phyloP scores from a whole-genome alignment of 1,140 invertebrate species.

The Tetraneura akinire region DNA sequence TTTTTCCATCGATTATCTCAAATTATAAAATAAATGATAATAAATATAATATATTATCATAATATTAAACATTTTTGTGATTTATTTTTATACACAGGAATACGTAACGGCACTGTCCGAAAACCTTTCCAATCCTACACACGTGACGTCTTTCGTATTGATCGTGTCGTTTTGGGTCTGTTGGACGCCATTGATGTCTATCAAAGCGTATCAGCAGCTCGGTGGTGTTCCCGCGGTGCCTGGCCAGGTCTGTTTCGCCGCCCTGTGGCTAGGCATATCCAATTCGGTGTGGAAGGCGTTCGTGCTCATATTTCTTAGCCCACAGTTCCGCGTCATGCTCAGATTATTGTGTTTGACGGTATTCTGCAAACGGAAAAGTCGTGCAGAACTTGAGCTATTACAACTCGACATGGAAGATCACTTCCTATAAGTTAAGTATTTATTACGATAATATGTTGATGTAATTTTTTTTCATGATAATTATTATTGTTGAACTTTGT shows the following conservation, averaged over 20 bases:
- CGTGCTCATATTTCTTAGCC: constrained; percentile 83
- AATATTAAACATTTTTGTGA: neutral
- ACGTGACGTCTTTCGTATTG: constrained; percentile 91
- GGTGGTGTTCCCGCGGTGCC: constrained; percentile 57
- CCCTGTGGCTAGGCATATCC: constrained; percentile 90
- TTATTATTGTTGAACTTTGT: constrained; percentile 45
- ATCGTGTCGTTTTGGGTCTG: constrained; percentile 87
- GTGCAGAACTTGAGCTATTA: constrained; percentile 77
- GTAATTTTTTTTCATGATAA: constrained; percentile 33
- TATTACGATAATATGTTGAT: neutral
- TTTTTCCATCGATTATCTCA: too few species aligned
- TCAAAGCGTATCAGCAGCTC: constrained; percentile 65
- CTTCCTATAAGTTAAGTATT: constrained; percentile 59
- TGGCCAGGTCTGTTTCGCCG: constrained; percentile 85
- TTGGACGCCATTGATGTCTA: constrained; percentile 86
- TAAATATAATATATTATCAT: too few species aligned
- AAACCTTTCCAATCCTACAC: constrained; percentile 88
- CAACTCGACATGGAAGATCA: constrained; percentile 78
- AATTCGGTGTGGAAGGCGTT: constrained; percentile 94
- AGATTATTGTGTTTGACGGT: constrained; percentile 85
- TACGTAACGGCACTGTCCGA: constrained; percentile 87
- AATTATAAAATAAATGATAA: too few species aligned
- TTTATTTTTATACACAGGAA: constrained; percentile 60
- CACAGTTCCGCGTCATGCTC: constrained; percentile 84
- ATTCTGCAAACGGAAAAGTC: constrained; percentile 77